Evolutionary conservation across 2,113 vertebrate species (phyloP).

Genomic region (Plestiodon gilberti): DNA sequence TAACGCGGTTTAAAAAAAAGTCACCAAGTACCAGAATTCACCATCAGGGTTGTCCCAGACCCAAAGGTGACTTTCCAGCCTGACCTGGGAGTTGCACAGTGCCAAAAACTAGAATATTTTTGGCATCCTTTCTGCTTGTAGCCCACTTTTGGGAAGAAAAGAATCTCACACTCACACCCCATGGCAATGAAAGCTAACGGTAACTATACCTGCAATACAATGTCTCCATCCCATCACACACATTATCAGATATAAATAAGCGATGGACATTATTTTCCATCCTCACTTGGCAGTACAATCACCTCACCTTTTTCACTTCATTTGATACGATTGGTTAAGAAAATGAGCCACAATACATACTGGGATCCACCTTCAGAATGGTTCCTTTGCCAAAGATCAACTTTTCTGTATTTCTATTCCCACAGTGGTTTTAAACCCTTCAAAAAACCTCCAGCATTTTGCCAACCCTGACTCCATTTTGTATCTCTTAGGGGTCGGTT

Average conservation of each 20-base stretch:
- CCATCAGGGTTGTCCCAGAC: conserved; percentile 19
- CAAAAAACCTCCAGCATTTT: neutral
- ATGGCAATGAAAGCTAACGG: neutral
- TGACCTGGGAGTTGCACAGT: neutral
- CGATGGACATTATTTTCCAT: no score
- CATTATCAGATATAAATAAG: no score
- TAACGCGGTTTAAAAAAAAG: neutral
- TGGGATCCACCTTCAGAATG: conserved; percentile 25
- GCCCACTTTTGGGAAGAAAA: neutral
- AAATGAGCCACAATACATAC: conserved; percentile 33
- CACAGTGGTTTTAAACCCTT: neutral
- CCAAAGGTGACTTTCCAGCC: conserved; percentile 23
- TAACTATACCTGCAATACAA: no score
- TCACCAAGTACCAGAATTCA: conserved; percentile 46
- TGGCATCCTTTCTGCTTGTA: neutral
- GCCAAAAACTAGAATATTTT: neutral
- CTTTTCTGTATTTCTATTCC: neutral
- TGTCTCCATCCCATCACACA: no score
- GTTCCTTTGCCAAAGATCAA: conserved; percentile 29
- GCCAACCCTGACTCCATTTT: neutral
- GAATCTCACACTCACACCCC: neutral
- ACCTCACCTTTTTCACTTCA: neutral
- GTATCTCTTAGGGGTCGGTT: neutral
- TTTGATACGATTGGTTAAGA: neutral
- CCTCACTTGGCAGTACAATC: no score